Percentiles rank a stretch among this genome's conserved stretches.
Evolutionary conservation across 2,113 vertebrate genomes (phyloP).

Genomic region (Indicator indicator): DNA sequence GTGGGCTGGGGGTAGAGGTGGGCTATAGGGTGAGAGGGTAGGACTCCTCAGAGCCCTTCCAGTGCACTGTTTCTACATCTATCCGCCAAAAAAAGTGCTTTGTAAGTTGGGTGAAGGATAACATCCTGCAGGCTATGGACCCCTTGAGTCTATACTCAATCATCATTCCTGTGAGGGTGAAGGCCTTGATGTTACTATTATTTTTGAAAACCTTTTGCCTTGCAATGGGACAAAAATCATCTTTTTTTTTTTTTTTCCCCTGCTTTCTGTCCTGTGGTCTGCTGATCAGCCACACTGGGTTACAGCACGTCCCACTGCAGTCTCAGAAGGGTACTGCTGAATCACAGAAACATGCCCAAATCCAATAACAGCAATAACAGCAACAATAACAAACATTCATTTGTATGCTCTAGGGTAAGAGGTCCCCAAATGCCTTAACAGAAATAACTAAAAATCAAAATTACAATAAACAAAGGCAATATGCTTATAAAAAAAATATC

Average conservation of each 20-base stretch:
- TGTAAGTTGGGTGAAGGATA: not conserved
- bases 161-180: not conserved
- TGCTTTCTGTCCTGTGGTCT: not conserved
- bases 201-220: not conserved
- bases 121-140: not conserved
- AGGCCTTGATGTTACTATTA: not conserved
- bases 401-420: not conserved
- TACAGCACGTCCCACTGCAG: not conserved
- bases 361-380: not conserved
- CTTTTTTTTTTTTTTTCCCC: not conserved
- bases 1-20: not conserved
- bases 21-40: not conserved
- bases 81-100: not conserved
- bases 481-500: not conserved
- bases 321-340: not conserved
- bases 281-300: not conserved
- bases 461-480: constrained; percentile 51
- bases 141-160: not conserved
- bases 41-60: not conserved
- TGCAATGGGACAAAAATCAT: not conserved
- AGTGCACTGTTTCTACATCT: not conserved
- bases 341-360: not conserved
- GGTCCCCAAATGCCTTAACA: not conserved
- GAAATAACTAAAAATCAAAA: constrained; percentile 37
- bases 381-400: not conserved